Conservation (phyloP, 2,113 vertebrate species). For the Acrocephalus kingi region DNA sequence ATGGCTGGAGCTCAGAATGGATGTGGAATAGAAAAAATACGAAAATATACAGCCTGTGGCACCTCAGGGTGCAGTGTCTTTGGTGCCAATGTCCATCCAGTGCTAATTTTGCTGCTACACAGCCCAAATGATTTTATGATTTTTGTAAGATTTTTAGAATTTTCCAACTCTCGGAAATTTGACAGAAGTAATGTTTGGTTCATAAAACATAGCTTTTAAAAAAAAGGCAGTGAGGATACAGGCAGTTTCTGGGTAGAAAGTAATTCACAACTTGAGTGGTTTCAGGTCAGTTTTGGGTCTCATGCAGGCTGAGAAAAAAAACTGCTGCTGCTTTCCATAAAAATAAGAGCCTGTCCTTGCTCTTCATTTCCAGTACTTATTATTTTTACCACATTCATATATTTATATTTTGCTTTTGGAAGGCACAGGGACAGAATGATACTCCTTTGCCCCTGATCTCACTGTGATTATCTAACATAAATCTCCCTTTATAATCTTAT, state of each 20-base stretch:
- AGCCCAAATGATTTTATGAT: rapidly evolving
- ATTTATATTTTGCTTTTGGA: conserved; percentile 64
- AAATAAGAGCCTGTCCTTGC: neutral
- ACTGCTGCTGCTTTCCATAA: conserved; percentile 9
- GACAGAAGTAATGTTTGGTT: neutral
- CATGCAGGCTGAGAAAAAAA: neutral
- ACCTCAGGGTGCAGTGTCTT: neutral
- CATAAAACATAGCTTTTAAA: neutral
- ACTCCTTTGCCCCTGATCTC: neutral
- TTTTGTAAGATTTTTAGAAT: neutral
- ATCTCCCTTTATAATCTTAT: conserved; percentile 22
- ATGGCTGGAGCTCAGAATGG: neutral
- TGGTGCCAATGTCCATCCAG: neutral
- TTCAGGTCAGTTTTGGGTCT: neutral
- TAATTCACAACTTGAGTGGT: neutral
- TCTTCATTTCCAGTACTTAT: neutral
- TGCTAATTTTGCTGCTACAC: neutral
- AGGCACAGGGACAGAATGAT: conserved; percentile 16
- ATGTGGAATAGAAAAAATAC: neutral
- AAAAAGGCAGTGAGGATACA: neutral
- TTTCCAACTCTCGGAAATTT: neutral
- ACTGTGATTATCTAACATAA: conserved; percentile 18
- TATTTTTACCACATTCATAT: conserved; percentile 25
- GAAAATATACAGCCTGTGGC: neutral
- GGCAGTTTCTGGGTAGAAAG: neutral